A percentile compares a stretch with the other conserved stretches of the same genome.
Evolutionary conservation across 64 coral and sea anemone species (phyloP).

Genomic region (Pocillopora damicornis): DNA sequence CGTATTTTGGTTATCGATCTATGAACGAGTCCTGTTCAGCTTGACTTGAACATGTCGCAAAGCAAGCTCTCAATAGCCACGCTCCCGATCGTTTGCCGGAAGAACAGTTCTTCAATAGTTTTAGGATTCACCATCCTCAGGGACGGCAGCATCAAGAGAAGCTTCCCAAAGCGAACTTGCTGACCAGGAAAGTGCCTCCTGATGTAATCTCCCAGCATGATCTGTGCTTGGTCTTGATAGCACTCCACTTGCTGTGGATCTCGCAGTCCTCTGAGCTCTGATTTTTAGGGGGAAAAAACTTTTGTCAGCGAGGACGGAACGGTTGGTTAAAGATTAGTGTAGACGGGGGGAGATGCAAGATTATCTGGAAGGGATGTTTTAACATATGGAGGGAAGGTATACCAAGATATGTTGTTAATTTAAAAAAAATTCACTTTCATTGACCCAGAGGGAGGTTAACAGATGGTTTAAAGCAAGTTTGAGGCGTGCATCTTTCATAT

Average conservation of each 20-base stretch:
- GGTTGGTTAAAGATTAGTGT: background rate
- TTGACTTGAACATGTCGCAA: constrained; percentile 99
- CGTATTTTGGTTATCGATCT: too few relatives aligned
- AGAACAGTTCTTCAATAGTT: constrained; percentile 93
- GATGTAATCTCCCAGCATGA: constrained; percentile 94
- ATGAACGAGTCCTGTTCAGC: constrained; percentile 25
- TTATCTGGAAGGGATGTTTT: too few relatives aligned
- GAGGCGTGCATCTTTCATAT: background rate
- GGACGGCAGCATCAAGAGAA: constrained; percentile 86
- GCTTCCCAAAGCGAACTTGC: constrained; percentile 97
- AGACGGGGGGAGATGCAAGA: too few relatives aligned
- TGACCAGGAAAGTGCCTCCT: constrained; percentile 93
- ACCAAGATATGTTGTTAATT: background rate
- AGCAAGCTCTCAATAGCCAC: constrained; percentile 95
- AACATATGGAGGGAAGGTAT: background rate
- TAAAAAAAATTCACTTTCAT: too few relatives aligned
- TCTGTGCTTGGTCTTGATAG: constrained; percentile 98
- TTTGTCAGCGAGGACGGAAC: background rate
- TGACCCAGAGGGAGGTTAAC: background rate
- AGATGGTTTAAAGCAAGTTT: background rate
- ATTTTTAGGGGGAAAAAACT: background rate
- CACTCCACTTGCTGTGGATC: constrained; percentile 92
- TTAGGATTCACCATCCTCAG: constrained; percentile 85
- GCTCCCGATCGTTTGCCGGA: constrained; percentile 91
- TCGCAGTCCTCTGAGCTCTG: constrained; percentile 84